Evolutionary conservation across 2,888 invertebrate genomes (phyloP), one percentile per base, ranked within the genome.

Genomic region (Sussaba pulchella): DNA sequence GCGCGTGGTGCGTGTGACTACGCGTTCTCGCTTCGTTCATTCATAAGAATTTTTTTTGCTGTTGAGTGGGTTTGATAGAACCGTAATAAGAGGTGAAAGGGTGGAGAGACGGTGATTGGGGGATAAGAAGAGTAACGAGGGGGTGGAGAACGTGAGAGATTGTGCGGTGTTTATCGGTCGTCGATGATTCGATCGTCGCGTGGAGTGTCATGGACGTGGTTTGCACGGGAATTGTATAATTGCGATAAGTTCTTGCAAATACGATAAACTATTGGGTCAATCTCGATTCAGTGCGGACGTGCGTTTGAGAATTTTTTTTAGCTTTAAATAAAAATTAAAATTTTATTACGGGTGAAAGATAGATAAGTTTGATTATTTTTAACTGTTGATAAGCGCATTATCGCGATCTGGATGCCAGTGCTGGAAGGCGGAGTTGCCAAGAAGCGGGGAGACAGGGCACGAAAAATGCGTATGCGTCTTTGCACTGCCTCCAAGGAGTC

Each of bases 401-500:
- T 17, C 12, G 6, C 5, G 17, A 85, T 84, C 88, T 89, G 90
- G 85, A 91, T 91, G 91, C 91, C 89, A 86, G 91, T 90, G 78
- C 85, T 90, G 83, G 91, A 89, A 81, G 89, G 91, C 72, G 90
- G 90, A 66, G 85, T 91, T 78, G 88, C 88, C 57, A 91, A 89
- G 86, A 89, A 84, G 82, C 80, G 84, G 50, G 84, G 82, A 52
- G 82, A 84, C 54, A 82, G 83, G 73, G 81, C 81, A 31, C 85
- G 84, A 70, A 86, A 85, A 79, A 86, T 92, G 92, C 89, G 92
- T 75, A 91, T 92, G 91, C 86, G 92, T 75, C 89, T 92, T 17
- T 91, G 92, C 86, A 89, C 87, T 83, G 88, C 90, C 81, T 91
- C 92, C 83, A 92, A 92, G 87, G 92, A 92, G 88, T 92, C 92